phyloP scores from a whole-genome alignment of 2,797 vertebrate species.

The Cephalopachus bancanus region DNA sequence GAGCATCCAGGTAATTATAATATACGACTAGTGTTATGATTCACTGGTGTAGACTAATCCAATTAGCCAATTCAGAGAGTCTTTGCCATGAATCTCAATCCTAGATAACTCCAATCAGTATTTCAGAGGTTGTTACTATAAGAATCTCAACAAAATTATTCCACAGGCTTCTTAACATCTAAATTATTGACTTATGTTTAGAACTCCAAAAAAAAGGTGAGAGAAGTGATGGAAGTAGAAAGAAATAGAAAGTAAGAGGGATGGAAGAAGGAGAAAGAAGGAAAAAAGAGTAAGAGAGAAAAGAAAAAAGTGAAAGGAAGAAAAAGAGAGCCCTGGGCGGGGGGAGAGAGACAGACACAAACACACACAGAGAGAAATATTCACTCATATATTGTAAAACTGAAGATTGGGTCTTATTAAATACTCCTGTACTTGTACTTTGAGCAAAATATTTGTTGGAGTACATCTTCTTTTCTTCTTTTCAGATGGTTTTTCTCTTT shows the following conservation, averaged over 20 bases:
- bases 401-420: not conserved
- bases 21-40: not conserved
- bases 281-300: not conserved
- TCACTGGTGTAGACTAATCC: not conserved
- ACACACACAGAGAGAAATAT: not conserved
- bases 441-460: slow-evolving; percentile 51
- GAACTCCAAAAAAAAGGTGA: not conserved
- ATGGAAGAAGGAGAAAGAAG: not conserved
- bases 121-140: not conserved
- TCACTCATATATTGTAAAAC: not conserved
- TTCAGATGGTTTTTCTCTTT: not conserved
- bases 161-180: not conserved
- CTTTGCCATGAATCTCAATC: slow-evolving; percentile 6
- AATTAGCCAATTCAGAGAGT: not conserved
- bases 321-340: not conserved
- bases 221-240: not conserved
- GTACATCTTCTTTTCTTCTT: slow-evolving; percentile 10
- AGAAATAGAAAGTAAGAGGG: not conserved
- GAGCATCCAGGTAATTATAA: not conserved
- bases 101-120: not conserved
- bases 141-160: slow-evolving; percentile 19
- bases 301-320: not conserved
- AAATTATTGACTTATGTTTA: not conserved
- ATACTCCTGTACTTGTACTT: not conserved
- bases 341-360: not conserved